phyloP scores from a whole-genome alignment of 2,113 vertebrate genomes.

The Ceuthmochares aereus region DNA sequence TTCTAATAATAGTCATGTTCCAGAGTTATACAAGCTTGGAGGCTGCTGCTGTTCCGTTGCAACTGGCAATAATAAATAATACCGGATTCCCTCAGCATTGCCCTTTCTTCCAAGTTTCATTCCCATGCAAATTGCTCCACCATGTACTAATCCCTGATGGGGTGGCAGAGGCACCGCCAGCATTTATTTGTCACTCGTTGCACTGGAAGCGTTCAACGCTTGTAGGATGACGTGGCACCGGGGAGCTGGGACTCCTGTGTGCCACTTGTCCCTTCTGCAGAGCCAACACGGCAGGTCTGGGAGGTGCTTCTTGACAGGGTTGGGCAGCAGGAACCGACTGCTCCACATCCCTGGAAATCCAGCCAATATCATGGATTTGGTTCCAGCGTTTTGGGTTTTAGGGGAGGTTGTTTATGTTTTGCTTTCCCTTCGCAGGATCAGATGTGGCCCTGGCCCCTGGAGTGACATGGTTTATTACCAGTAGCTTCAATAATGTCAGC shows the following conservation, averaged over 20 bases:
- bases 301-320: background rate
- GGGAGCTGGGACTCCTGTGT: background rate
- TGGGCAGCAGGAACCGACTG: background rate
- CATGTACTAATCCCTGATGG: constrained; percentile 53
- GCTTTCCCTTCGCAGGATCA: background rate
- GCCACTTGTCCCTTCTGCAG: background rate
- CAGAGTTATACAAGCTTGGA: constrained; percentile 69
- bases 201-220: background rate
- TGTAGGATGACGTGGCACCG: background rate
- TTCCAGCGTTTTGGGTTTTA: background rate
- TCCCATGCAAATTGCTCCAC: constrained; percentile 60
- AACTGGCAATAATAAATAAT: constrained; percentile 68
- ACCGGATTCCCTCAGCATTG: constrained; percentile 42
- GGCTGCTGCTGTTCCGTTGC: constrained; percentile 66
- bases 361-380: background rate
- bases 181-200: background rate
- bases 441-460: background rate
- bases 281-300: background rate
- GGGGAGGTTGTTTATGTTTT: background rate
- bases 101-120: constrained; percentile 56
- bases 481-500: constrained; percentile 55
- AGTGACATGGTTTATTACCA: constrained; percentile 53
- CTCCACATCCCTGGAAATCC: background rate
- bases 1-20: constrained; percentile 70
- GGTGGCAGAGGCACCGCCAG: constrained; percentile 33